Evolutionary conservation across 2,888 invertebrate genomes (phyloP).

Genomic region (Pandemis corylana): DNA sequence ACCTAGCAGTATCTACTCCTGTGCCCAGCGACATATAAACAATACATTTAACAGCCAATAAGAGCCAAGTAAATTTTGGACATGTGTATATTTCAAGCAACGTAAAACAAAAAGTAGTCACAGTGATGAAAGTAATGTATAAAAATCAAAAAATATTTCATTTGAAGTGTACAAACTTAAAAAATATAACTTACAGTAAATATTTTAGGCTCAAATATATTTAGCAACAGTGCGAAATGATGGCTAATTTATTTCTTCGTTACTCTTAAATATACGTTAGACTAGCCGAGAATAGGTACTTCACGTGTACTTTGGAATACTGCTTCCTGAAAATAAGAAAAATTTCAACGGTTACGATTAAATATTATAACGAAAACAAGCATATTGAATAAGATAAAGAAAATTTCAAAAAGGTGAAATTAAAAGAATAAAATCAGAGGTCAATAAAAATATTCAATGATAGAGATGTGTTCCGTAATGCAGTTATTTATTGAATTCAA

Average conservation of each 20-base stretch:
- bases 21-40: neutral
- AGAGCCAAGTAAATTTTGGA: slow-evolving; percentile 16
- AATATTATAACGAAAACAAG: neutral
- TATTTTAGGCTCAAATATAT: slow-evolving; percentile 72
- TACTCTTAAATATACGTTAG: slow-evolving; percentile 79
- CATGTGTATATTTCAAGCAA: slow-evolving; percentile 24
- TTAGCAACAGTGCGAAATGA: slow-evolving; percentile 66
- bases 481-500: slow-evolving; percentile 81
- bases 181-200: slow-evolving; percentile 48
- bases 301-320: slow-evolving; percentile 85
- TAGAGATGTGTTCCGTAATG: slow-evolving; percentile 62
- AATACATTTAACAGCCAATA: slow-evolving; percentile 10
- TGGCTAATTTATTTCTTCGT: slow-evolving; percentile 75
- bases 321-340: slow-evolving; percentile 81
- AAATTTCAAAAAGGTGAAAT: neutral
- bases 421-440: neutral
- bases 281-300: slow-evolving; percentile 73
- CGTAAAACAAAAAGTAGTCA: slow-evolving; percentile 26
- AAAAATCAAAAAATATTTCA: slow-evolving; percentile 56
- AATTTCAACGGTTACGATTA: slow-evolving; percentile 49
- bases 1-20: neutral
- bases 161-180: slow-evolving; percentile 51
- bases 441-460: slow-evolving; percentile 54
- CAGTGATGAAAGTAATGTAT: slow-evolving; percentile 41
- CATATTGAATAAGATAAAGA: neutral